These are phyloP conservation scores for Eupeodes latifasciatus DNA, from an alignment of 2,888 invertebrate genomes.

Conservation along the genomic window DNA sequence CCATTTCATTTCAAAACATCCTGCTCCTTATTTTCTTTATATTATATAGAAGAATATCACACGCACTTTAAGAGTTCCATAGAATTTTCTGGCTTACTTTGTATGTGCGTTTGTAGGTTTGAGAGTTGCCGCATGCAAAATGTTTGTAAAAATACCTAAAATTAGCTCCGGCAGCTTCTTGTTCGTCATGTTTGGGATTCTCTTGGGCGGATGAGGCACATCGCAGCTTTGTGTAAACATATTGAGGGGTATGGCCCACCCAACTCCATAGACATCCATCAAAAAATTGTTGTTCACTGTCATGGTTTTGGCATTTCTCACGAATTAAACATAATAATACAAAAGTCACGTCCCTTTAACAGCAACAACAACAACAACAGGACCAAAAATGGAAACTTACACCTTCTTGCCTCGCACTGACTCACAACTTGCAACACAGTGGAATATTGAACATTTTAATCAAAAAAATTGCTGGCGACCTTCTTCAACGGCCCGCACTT, in stretches of 20 bases:
- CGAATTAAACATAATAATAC: conserved; percentile 62
- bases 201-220: conserved; percentile 1
- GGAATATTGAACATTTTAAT: conserved; percentile 66
- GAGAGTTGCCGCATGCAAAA: conserved; percentile 49
- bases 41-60: conserved; percentile 13
- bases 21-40: conserved; percentile 29
- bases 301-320: conserved; percentile 55
- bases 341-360: conserved; percentile 24
- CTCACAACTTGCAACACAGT: background rate
- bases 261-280: conserved; percentile 50
- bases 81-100: background rate
- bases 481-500: conserved; percentile 36
- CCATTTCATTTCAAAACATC: conserved; percentile 47
- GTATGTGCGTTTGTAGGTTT: background rate
- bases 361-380: conserved; percentile 1
- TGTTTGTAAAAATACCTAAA: conserved; percentile 51
- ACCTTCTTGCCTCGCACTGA: background rate
- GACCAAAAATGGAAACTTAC: background rate
- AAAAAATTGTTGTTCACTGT: conserved; percentile 50
- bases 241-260: conserved; percentile 42
- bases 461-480: conserved; percentile 55
- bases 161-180: conserved; percentile 50
- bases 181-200: conserved; percentile 25
- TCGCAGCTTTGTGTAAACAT: conserved; percentile 18
- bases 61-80: conserved; percentile 34